Evolutionary conservation across 1,140 invertebrate species (phyloP).

Genomic region (Drosophila novamexicana): DNA sequence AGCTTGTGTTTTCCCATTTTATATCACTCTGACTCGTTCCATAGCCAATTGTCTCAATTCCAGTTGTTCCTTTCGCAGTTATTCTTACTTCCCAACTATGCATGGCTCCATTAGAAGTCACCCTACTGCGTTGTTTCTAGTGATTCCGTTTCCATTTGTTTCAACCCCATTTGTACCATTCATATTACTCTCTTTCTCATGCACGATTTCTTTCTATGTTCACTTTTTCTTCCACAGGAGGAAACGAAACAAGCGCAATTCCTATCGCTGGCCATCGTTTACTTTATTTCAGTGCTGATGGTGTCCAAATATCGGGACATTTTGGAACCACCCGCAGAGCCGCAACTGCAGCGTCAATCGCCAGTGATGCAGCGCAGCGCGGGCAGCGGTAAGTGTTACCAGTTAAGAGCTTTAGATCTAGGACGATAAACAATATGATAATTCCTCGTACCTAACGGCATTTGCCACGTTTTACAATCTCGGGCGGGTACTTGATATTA

Average conservation of each 20-base stretch:
- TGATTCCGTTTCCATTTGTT: background rate
- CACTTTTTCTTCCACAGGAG: constrained; percentile 89
- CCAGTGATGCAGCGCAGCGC: constrained; percentile 78
- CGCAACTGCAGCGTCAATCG: constrained; percentile 80
- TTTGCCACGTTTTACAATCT: constrained; percentile 15
- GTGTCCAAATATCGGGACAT: constrained; percentile 99
- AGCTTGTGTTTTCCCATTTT: too few relatives aligned
- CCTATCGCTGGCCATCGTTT: constrained; percentile 98
- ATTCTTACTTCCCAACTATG: too few relatives aligned
- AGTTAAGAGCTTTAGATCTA: constrained; percentile 1
- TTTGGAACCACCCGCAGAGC: constrained; percentile 92
- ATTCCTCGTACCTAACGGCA: constrained; percentile 13
- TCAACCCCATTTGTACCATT: background rate
- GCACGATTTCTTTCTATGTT: background rate
- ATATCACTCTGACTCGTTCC: background rate
- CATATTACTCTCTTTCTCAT: background rate
- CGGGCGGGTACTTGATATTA: constrained; percentile 28
- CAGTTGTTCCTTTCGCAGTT: background rate
- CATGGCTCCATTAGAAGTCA: too few relatives aligned
- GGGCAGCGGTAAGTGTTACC: constrained; percentile 72
- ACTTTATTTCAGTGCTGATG: constrained; percentile 99
- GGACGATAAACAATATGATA: background rate
- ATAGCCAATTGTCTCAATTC: background rate
- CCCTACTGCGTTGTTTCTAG: too few relatives aligned
- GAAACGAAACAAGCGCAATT: constrained; percentile 99